These are phyloP conservation scores for Octodonta nipae DNA, from an alignment of 2,888 invertebrate species.

Conservation along the genomic window DNA sequence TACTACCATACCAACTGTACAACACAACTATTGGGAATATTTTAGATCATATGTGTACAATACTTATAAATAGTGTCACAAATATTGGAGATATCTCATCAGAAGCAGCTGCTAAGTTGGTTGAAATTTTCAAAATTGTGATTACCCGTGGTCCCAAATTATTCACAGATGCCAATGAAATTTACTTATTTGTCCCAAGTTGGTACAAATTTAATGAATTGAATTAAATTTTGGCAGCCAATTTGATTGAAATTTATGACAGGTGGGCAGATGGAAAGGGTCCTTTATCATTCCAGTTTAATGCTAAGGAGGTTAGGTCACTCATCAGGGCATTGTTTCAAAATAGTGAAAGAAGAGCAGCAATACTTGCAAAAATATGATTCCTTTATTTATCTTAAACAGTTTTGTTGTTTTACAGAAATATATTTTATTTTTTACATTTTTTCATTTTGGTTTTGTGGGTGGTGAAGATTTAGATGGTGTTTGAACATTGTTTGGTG, in stretches of 20 bases:
- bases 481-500: too few species aligned
- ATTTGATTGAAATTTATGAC: not conserved
- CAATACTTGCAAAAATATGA: too few species aligned
- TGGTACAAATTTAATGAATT: not conserved
- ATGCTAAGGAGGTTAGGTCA: not conserved
- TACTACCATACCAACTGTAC: not conserved
- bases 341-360: too few species aligned
- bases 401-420: too few species aligned
- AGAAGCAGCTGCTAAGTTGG: not conserved
- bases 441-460: too few species aligned
- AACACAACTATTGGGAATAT: not conserved
- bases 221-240: not conserved
- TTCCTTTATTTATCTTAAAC: too few species aligned
- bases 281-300: slow-evolving; percentile 1
- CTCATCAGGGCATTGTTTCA: not conserved
- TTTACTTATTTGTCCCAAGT: not conserved
- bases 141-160: not conserved
- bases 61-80: not conserved
- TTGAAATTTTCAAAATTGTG: not conserved
- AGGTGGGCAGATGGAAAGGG: slow-evolving; percentile 1
- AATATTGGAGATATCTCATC: not conserved
- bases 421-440: too few species aligned
- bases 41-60: not conserved
- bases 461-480: too few species aligned
- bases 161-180: not conserved